A percentile compares a stretch with the other conserved stretches of the same genome.
These are phyloP conservation scores for Psittacula derbiana DNA, from an alignment of 2,797 vertebrate genomes.

Conservation along the genomic window DNA sequence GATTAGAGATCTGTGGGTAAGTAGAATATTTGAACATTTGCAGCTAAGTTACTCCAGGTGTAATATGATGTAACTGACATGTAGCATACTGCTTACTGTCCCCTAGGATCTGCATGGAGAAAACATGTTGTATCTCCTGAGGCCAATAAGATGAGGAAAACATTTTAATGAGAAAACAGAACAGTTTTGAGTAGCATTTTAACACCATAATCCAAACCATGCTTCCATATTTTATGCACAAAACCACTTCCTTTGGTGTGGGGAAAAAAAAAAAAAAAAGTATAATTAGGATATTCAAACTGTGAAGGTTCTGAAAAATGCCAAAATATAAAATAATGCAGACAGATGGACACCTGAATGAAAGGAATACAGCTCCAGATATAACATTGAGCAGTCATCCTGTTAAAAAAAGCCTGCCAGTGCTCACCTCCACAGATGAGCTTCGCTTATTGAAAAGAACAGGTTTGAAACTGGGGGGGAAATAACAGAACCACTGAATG, in stretches of 20 bases:
- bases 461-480: neutral
- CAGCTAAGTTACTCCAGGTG: conserved; percentile 38
- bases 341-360: neutral
- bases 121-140: conserved; percentile 26
- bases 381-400: neutral
- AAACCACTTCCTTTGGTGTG: neutral
- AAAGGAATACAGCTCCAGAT: neutral
- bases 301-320: neutral
- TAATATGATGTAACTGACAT: conserved; percentile 47
- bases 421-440: neutral
- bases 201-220: neutral
- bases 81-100: conserved; percentile 28
- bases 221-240: neutral
- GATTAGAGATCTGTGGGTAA: neutral
- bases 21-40: conserved; percentile 32
- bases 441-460: neutral
- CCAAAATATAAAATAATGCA: neutral
- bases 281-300: neutral
- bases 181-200: neutral
- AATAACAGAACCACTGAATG: neutral
- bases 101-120: neutral
- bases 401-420: neutral
- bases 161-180: conserved; percentile 42
- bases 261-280: conserved; percentile 10
- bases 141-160: neutral